Evolutionary conservation across 2,797 vertebrate species (phyloP).

Genomic region (Orientallactaga sibirica): DNA sequence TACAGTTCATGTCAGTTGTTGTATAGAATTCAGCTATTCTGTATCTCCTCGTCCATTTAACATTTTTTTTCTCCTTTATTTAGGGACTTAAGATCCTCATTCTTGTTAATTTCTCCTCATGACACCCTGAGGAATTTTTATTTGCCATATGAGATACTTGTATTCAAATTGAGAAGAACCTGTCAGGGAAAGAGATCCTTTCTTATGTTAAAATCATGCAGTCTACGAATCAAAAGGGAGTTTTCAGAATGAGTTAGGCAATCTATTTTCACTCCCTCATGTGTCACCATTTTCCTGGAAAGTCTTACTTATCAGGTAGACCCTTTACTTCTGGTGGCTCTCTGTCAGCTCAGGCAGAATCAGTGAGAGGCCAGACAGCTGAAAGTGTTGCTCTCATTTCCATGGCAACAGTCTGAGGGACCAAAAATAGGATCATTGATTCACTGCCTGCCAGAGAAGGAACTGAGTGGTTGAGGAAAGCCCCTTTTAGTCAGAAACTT

Average conservation of each 20-base stretch:
- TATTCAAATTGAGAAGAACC: not conserved
- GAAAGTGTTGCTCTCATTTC: conserved; percentile 53
- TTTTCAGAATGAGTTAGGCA: conserved; percentile 71
- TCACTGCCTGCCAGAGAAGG: conserved; percentile 54
- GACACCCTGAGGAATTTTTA: not conserved
- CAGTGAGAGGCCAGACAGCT: conserved; percentile 31
- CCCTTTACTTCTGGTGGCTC: conserved; percentile 18
- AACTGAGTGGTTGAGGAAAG: conserved; percentile 75
- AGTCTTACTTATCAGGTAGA: conserved; percentile 75
- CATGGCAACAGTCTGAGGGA: conserved; percentile 58
- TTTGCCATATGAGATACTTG: not conserved
- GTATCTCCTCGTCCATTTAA: not conserved
- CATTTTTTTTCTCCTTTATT: not conserved
- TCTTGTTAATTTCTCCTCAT: not conserved
- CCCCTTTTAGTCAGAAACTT: conserved; percentile 80
- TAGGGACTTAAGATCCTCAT: not conserved
- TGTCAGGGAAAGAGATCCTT: not conserved
- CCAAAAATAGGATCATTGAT: conserved; percentile 54
- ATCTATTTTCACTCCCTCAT: conserved; percentile 69
- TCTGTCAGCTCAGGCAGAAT: conserved; percentile 16
- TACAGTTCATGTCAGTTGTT: not conserved
- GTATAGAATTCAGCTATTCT: not conserved
- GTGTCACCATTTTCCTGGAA: conserved; percentile 80
- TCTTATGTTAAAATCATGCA: conserved; percentile 35
- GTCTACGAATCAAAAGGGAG: conserved; percentile 80